Conservation (phyloP, 2,888 invertebrate genomes). For the Stenodema calcarata region DNA sequence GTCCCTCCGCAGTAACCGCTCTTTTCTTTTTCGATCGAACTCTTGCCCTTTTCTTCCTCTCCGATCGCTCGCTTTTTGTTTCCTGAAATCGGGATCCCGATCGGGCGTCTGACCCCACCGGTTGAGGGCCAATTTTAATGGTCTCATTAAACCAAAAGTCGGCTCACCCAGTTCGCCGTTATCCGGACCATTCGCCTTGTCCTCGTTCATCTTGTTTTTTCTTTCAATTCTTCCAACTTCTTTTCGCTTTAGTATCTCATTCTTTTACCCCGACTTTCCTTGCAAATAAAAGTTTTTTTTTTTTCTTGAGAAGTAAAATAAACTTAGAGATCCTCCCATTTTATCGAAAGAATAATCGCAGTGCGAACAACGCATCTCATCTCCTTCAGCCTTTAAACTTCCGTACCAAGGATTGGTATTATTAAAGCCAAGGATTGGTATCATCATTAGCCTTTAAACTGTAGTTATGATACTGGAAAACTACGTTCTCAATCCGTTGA, state of each 20-base stretch:
- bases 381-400: no score
- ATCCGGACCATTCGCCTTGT: background rate
- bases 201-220: background rate
- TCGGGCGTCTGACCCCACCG: constrained; percentile 15
- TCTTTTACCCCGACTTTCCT: background rate
- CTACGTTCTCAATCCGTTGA: no score
- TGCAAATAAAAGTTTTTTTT: background rate
- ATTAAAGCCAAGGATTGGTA: no score
- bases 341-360: no score
- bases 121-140: constrained; percentile 43
- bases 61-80: constrained; percentile 6
- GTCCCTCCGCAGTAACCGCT: background rate
- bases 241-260: background rate
- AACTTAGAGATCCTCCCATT: no score
- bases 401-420: no score
- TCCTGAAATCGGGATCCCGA: constrained; percentile 21
- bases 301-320: no score
- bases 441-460: no score
- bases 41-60: constrained; percentile 13
- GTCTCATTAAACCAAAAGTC: constrained; percentile 43
- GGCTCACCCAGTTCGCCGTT: constrained; percentile 9
- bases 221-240: background rate
- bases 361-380: no score
- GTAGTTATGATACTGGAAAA: no score
- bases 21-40: background rate